Conservation (phyloP, 2,888 invertebrate species). For the Sericinus montela region DNA sequence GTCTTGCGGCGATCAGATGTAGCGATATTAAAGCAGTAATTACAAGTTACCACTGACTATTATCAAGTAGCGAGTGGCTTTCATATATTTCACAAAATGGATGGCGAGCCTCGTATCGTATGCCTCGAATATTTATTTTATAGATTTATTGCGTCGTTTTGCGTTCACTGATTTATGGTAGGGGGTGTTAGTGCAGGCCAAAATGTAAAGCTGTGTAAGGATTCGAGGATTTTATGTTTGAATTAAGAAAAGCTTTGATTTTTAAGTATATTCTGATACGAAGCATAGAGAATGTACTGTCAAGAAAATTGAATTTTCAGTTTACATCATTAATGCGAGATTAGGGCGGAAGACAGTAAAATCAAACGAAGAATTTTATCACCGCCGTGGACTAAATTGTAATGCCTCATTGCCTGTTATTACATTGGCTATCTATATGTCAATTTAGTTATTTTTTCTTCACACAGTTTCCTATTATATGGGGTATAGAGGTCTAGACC, state of each 20-base stretch:
- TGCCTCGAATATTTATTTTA: constrained; percentile 72
- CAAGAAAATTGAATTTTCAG: too few species aligned
- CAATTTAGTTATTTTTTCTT: too few species aligned
- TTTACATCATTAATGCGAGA: too few species aligned
- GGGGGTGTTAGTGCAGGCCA: constrained; percentile 20
- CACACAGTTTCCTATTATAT: too few species aligned
- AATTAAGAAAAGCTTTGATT: background rate
- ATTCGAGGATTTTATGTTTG: background rate
- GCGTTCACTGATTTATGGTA: constrained; percentile 28
- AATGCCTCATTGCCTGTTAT: too few species aligned
- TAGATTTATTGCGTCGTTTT: constrained; percentile 61
- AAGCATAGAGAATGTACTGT: background rate
- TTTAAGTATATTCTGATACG: background rate
- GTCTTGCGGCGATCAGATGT: constrained; percentile 51
- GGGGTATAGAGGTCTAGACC: too few species aligned
- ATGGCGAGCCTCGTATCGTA: constrained; percentile 55
- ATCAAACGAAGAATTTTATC: too few species aligned
- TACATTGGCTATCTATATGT: too few species aligned
- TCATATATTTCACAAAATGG: constrained; percentile 77
- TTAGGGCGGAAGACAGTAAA: too few species aligned
- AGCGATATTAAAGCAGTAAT: constrained; percentile 64
- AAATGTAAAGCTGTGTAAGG: constrained; percentile 11
- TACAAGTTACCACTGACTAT: constrained; percentile 70
- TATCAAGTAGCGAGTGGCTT: constrained; percentile 73
- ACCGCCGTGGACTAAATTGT: too few species aligned